These are phyloP conservation scores for Cyanoramphus novaezelandiae DNA, from an alignment of 2,113 vertebrate genomes.

Conservation along the genomic window DNA sequence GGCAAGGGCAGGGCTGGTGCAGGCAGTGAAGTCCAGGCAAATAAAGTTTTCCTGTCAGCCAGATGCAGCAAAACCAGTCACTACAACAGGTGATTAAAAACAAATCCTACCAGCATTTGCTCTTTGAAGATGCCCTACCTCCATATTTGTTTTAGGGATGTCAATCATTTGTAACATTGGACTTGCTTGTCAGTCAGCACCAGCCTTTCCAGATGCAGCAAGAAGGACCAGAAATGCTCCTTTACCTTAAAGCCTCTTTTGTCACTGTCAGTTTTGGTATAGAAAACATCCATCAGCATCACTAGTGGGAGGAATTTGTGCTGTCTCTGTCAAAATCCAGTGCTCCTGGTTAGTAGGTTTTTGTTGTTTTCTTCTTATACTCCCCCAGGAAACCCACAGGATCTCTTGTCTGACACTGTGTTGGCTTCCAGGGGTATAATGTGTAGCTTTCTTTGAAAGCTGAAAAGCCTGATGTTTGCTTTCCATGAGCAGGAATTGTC, in stretches of 20 bases:
- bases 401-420: neutral
- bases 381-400: neutral
- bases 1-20: neutral
- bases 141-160: constrained; percentile 21
- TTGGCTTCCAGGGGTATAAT: neutral
- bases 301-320: constrained; percentile 37
- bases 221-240: constrained; percentile 18
- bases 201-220: constrained; percentile 39
- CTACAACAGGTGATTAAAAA: neutral
- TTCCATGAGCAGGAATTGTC: neutral
- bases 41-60: neutral
- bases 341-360: constrained; percentile 18
- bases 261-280: constrained; percentile 71
- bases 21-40: rapidly evolving
- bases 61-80: neutral
- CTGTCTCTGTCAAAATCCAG: constrained; percentile 50
- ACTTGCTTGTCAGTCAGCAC: constrained; percentile 53
- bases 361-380: neutral
- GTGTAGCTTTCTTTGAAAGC: neutral
- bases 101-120: neutral
- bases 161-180: constrained; percentile 37
- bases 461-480: neutral
- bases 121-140: neutral
- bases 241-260: constrained; percentile 20
- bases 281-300: constrained; percentile 66